Base-by-base conservation (phyloP, 92 coral and sea anemone genomes). In the Pocillopora meandrina region DNA sequence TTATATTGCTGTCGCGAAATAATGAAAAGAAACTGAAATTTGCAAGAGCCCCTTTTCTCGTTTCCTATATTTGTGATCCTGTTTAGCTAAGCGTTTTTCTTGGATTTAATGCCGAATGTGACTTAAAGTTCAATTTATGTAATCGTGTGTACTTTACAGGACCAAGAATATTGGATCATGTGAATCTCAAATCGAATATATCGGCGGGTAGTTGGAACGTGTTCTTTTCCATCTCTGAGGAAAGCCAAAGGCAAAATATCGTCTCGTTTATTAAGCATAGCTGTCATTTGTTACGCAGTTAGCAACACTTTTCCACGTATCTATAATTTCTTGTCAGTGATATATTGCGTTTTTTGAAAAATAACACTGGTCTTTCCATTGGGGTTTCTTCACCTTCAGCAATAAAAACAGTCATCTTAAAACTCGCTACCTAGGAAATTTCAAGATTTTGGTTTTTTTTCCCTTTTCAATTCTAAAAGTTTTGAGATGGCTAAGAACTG, bases 141-240 rank as follows among this genome's bases (percentile, higher is more conserved):
- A 42, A 42, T 55, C 19, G 17, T 70, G 52, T 17, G n/a, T 6
- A 78, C 58, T 16, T 21, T 49, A 55, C 72, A n/a, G 10, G 9
- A 19, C 26, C 36, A 35, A 35, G 75, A 31, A 81, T 81, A 81
- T 81, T 81, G 77, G 77, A 62, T 66, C 77, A 67, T 81, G 76
- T 81, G 85, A 81, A 81, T 81, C 35, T 55, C 15, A 36, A 81
- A 81, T 70, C 69, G 85, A 81, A 81, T 81, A 52, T 49, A 49
- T 79, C 74, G 80, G 10, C 56, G 61, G 73, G 31, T 5, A 20
- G 55, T 33, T 26, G 69, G 23, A 68, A 33, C 9, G 63, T 26
- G 66, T 56, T 67, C 66, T 23, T 15, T 79, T 65, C 26, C 56
- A 47, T 13, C 61, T 70, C 21, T 16, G 11, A 16, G 52, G 58